Evolutionary conservation across 2,113 vertebrate genomes (phyloP).

Genomic region (Scopus umbretta): DNA sequence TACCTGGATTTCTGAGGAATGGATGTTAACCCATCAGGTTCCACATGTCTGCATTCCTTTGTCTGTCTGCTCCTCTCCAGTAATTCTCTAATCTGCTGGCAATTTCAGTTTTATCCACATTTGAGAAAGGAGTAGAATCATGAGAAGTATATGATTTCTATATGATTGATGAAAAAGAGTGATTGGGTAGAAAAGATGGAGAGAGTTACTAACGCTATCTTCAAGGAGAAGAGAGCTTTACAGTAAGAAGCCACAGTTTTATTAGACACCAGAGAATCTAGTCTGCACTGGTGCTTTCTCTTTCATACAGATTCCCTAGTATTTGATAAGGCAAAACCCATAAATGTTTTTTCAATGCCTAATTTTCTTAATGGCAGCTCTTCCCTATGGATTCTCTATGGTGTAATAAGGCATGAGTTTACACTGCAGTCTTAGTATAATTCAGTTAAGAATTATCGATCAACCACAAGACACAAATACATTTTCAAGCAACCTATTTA

Average conservation of each 20-base stretch:
- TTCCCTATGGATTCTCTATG: background rate
- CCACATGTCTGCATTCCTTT: background rate
- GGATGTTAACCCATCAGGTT: background rate
- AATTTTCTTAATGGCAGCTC: background rate
- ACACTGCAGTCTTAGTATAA: background rate
- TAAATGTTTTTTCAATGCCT: background rate
- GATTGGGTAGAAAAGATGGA: background rate
- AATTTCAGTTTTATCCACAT: slow-evolving; percentile 7
- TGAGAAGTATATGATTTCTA: background rate
- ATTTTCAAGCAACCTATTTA: background rate
- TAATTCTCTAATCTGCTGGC: background rate
- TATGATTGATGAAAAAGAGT: background rate
- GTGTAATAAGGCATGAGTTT: background rate
- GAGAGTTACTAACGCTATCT: background rate
- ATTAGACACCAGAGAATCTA: background rate
- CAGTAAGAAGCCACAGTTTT: background rate
- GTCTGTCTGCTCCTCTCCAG: background rate
- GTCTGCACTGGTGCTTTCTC: background rate
- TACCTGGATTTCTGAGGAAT: background rate
- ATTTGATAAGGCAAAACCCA: background rate
- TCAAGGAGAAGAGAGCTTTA: background rate
- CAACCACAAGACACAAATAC: background rate
- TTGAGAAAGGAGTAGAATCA: background rate
- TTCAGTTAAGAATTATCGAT: background rate
- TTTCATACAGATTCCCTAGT: background rate